Conservation (phyloP, 2,888 invertebrate genomes). For the Cerceris rybyensis region DNA sequence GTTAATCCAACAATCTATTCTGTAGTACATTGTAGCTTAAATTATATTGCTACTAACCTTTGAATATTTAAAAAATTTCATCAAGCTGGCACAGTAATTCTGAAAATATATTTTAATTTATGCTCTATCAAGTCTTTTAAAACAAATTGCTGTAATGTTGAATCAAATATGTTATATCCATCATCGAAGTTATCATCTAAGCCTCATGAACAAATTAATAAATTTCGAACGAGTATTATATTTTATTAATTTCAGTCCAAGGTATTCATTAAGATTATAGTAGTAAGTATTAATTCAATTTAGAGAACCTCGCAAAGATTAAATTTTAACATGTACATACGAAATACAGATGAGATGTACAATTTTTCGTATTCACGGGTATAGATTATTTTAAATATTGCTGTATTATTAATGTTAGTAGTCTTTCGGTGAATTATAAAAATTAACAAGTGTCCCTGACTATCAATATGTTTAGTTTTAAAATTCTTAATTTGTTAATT, state of each 20-base stretch:
- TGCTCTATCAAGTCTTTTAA: slow-evolving; percentile 11
- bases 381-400: slow-evolving; percentile 15
- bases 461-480: too few relatives aligned
- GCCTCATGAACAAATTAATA: too few relatives aligned
- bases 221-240: too few relatives aligned
- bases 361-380: slow-evolving; percentile 3
- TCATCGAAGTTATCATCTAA: too few relatives aligned
- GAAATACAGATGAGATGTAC: slow-evolving; percentile 46
- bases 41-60: slow-evolving; percentile 51
- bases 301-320: background rate
- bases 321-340: slow-evolving; percentile 26
- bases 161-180: too few relatives aligned
- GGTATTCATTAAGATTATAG: background rate
- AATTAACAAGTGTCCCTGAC: too few relatives aligned
- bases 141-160: too few relatives aligned
- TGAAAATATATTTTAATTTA: slow-evolving; percentile 54
- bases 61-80: slow-evolving; percentile 50
- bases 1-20: slow-evolving; percentile 28
- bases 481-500: too few relatives aligned
- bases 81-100: slow-evolving; percentile 54
- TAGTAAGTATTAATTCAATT: background rate
- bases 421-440: too few relatives aligned
- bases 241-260: background rate
- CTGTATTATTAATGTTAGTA: background rate
- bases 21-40: slow-evolving; percentile 36